phyloP scores from a whole-genome alignment of 2,888 invertebrate genomes.

The Nycteola revayana region DNA sequence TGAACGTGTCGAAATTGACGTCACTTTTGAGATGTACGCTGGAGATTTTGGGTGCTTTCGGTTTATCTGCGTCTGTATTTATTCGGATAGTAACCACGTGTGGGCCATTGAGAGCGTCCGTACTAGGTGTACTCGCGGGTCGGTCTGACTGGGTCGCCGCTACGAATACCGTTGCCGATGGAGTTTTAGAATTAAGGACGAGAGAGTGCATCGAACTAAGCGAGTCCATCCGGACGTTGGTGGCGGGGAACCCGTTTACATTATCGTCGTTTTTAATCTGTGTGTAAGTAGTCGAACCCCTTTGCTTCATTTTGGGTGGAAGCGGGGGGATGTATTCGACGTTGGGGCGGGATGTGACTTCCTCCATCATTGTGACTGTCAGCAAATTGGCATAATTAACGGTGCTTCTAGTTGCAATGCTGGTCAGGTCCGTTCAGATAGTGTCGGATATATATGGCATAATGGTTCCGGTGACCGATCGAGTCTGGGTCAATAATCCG shows the following conservation, averaged over 20 bases:
- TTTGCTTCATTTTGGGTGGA: conserved; percentile 79
- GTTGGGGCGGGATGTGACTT: conserved; percentile 70
- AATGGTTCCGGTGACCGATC: conserved; percentile 72
- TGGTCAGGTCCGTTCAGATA: conserved; percentile 67
- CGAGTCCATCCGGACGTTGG: conserved; percentile 62
- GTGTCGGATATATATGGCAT: conserved; percentile 73
- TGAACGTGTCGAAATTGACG: conserved; percentile 66
- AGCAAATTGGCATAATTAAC: conserved; percentile 77
- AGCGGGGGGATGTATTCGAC: conserved; percentile 79
- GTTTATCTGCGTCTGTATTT: conserved; percentile 82
- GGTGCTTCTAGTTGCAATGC: conserved; percentile 63
- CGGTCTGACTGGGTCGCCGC: conserved; percentile 77
- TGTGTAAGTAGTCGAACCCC: conserved; percentile 70
- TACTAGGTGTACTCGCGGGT: conserved; percentile 67
- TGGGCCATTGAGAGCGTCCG: conserved; percentile 73
- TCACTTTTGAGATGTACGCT: conserved; percentile 76
- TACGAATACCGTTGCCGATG: conserved; percentile 80
- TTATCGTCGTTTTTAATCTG: conserved; percentile 65
- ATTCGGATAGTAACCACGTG: conserved; percentile 88
- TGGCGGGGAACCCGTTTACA: conserved; percentile 56
- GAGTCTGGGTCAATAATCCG: conserved; percentile 70
- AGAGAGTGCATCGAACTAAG: conserved; percentile 80
- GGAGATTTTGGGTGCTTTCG: conserved; percentile 72
- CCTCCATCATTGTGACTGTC: conserved; percentile 72
- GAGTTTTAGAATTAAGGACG: conserved; percentile 79